Base-by-base conservation (phyloP, 2,888 invertebrate genomes). In the Xylocampa areola region DNA sequence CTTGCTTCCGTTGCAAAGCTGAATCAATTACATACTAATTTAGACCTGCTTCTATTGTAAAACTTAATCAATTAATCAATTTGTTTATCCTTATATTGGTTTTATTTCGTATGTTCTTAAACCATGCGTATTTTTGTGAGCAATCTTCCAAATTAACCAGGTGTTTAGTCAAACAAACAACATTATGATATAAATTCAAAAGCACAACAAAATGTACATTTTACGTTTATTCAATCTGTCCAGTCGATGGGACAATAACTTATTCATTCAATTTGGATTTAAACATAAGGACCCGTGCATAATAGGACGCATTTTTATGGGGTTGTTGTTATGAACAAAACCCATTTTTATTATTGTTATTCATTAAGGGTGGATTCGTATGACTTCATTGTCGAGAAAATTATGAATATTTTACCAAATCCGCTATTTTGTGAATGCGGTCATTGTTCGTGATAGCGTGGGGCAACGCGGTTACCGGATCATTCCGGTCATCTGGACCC, bases 351-450 rank as follows among this genome's bases (percentile, higher is more conserved):
- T 66, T 52, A 66, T 74, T 60, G 70, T 76, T 76, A 67, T 59
- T 60, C 58, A 62, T 67, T 62, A 70, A 44, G 71, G 74, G 68
- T 66, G 68, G 68, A 55, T 43, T 62, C 68, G 48, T 60, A 63
- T 64, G 58, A 59, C 76, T 76, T 74, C 73, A 86, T 89, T 89
- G 86, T 87, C 77, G 77, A 58, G 25, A 45, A 74, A 70, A 80
- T 80, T 81, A 90, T 91, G 87, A 91, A 91, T 92, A 90, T 90
- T 89, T 88, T 85, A 89, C 82, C 79, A 86, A 84, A 84, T 86
- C 78, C 76, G 77, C 68, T 86, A 81, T 88, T 84, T 84, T 81
- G 75, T 86, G 81, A 85, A 86, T 80, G 80, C 68, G 81, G 81
- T 82, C 81, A 83, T 90, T 91, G 89, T 89, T 81, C 62, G 72